Evolutionary conservation across 2,888 invertebrate species (phyloP), one percentile per base, ranked within the genome.

Genomic region (Eupithecia abbreviata): DNA sequence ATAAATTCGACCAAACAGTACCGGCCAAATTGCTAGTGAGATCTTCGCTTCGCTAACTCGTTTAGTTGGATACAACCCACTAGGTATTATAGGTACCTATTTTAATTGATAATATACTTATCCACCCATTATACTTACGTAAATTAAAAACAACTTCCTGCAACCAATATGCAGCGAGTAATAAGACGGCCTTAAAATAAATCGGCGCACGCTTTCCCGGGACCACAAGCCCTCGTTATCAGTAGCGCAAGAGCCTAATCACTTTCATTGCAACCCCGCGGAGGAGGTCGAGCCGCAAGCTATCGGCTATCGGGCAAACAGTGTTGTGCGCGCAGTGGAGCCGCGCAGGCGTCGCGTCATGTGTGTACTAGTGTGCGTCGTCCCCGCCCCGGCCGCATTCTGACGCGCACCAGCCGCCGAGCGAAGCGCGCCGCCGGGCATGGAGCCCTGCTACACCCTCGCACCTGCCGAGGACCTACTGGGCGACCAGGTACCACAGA

Each of bases 361-460:
- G 67, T n/a, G 45, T 68, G 66, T 15, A 7, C 85, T 73, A 81
- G 85, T 86, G 88, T 79, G 80, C 81, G 82, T 82, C 88, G 86
- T 84, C 79, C 82, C 77, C 82, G 80, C 79, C 83, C 87, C 81
- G 80, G 80, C 84, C 86, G 86, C 86, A 76, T 85, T 77, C 75
- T 78, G 78, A 80, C 82, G 81, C 85, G 80, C 71, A 30, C 84
- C 84, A 79, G 82, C 82, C 75, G 82, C 82, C 85, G 70, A 79
- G 79, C 77, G 77, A 74, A 80, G 82, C 83, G 91, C 91, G 89
- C 90, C 62, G 90, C 92, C 93, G 93, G 93, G 93, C 85, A 94
- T 94, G 94, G 94, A 94, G 93, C 88, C 93, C 92, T 94, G 93
- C 90, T 91, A 91, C 88, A 90, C 91, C 87, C 89, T 91, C 90